A percentile compares a stretch with the other conserved stretches of the same genome.
These are phyloP conservation scores for Actenoides hombroni DNA, from an alignment of 2,113 vertebrate genomes.

Conservation along the genomic window DNA sequence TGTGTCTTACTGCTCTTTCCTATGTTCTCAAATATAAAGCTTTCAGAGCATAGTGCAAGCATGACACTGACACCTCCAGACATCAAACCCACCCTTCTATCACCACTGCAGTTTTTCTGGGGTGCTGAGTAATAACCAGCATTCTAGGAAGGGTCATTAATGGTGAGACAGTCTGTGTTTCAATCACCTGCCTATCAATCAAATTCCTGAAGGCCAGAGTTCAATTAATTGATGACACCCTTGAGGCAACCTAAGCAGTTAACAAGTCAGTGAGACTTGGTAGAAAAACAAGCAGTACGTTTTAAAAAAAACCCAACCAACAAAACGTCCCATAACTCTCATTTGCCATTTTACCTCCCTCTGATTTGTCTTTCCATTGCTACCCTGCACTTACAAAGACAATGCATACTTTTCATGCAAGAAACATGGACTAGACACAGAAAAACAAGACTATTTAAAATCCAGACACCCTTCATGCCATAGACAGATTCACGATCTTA, in stretches of 20 bases:
- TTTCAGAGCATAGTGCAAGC: slow-evolving; percentile 49
- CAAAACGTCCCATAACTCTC: slow-evolving; percentile 59
- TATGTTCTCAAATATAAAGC: background rate
- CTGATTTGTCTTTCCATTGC: slow-evolving; percentile 37
- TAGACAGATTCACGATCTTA: background rate
- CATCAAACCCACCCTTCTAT: slow-evolving; percentile 65
- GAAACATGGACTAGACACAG: background rate
- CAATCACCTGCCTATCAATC: slow-evolving; percentile 80
- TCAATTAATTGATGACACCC: slow-evolving; percentile 82
- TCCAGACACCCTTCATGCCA: background rate
- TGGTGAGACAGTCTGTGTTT: slow-evolving; percentile 64
- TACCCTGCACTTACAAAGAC: background rate
- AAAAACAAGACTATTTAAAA: slow-evolving; percentile 36
- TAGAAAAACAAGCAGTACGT: slow-evolving; percentile 73
- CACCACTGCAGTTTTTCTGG: slow-evolving; percentile 68
- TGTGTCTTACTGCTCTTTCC: background rate
- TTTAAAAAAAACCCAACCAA: slow-evolving; percentile 1
- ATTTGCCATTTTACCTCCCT: slow-evolving; percentile 36
- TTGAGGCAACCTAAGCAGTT: slow-evolving; percentile 74
- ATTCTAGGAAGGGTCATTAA: slow-evolving; percentile 69
- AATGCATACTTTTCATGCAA: slow-evolving; percentile 22
- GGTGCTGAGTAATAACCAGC: slow-evolving; percentile 53
- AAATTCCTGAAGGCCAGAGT: slow-evolving; percentile 73
- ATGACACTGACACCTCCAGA: slow-evolving; percentile 37
- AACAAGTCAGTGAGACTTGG: slow-evolving; percentile 74